Base-by-base conservation (phyloP, 2,113 vertebrate genomes). In the Strix uralensis region DNA sequence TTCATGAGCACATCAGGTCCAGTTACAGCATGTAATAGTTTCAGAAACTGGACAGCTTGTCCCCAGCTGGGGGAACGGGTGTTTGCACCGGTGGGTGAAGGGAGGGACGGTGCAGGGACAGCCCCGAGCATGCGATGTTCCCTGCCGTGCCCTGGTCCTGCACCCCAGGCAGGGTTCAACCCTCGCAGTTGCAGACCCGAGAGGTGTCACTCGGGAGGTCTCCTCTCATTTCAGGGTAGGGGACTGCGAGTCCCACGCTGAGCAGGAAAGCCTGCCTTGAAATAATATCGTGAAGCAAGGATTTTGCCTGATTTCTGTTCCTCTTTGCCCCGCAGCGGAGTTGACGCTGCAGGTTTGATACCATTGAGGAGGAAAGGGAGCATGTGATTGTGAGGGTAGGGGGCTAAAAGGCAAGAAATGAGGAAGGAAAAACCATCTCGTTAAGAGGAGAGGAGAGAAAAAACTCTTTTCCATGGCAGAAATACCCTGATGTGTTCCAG, bases 201-300 rank as follows among this genome's bases (percentile, higher is more conserved):
- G 80, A 32, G 22, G 30, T 7, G 34, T 36, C 86, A 14, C 13
- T 6, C 1, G 0, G 25, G 5, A 23, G 30, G 13, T 61, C 29
- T 34, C 7, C 40, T 66, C 57, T 32, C 22, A 9, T 44, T 77
- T 69, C 25, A 5, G 71, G 17, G 63, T 2, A 32, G 5, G 26
- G 52, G 8, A 12, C 44, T 19, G 65, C 1, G 1, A 36, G 46
- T 38, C 4, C 51, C 3, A 1, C 2, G 23, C 51, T 15, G 27
- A 80, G 62, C 13, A 30, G 51, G 54, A 72, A 88, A 5, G 8
- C 9, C 26, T 57, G 36, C 3, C 27, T 38, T 26, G 32, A 34
- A 15, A 74, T 32, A 9, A 42, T 23, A 4, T 0, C 0, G 4
- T 11, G 47, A 42, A 46, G 10, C 62, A 40, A 36, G 0, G 0